Base-by-base conservation (phyloP, 1,140 invertebrate species). In the Homalodisca vitripennis region DNA sequence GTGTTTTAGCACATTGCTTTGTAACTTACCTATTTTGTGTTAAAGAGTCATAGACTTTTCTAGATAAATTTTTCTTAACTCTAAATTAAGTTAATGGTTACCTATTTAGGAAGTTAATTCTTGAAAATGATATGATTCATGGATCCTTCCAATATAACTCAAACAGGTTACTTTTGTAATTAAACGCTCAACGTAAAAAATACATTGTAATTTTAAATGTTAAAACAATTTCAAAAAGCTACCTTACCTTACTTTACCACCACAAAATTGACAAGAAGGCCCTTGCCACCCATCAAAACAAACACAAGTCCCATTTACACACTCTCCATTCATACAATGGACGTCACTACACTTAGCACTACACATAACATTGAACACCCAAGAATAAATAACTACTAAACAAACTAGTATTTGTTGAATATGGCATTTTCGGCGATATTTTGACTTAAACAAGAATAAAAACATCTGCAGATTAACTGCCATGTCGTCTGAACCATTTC, bases 271-370 rank as follows among this genome's bases (percentile, higher is more conserved):
- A 82, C 94, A 97, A 72, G 88, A 86, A 26, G 87, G 81, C 53
- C 93, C 93, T 79, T 92, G 90, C 94, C 94, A 97, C 62, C 94
- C 94, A 78, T 92, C 90, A 77, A 87, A 86, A 84, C 94, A 97
- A 66, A 92, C 80, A 84, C 94, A 97, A 76, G 85, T 92, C 75
- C 87, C 91, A 83, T 93, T 94, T 77, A 87, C 84, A 85, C 93
- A 95, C 66, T 85, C 80, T 31, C 91, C 91, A 80, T 92, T 89
- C 72, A 86, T 81, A 80, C 89, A 73, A 76, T 76, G 73, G n/a
- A 74, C 71, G 53, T 77, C 74, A 68, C 71, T 71, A 72, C 78
- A 79, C 53, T 77, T 78, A 32, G 71, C 78, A 78, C 71, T 75
- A 81, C 78, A 80, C 79, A 81, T 74, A 79, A 78, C 74, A 80